A percentile compares a stretch with the other conserved stretches of the same genome.
These are phyloP conservation scores for Amblyopsis rosae DNA, from an alignment of 2,113 vertebrate species.

Conservation along the genomic window DNA sequence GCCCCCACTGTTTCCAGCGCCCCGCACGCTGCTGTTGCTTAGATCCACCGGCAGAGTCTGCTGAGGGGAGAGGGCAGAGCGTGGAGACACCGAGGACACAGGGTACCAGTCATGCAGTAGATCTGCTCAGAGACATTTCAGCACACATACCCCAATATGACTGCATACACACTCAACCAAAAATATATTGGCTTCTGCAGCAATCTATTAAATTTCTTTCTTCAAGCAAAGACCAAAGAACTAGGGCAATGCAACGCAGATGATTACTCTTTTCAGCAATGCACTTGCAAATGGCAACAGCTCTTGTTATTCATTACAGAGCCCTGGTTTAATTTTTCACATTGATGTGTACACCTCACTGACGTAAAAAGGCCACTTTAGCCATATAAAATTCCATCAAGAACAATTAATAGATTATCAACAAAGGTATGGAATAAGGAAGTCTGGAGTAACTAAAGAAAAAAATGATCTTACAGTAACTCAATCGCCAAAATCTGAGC, in stretches of 20 bases:
- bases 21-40: slow-evolving; percentile 89
- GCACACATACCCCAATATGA: not conserved
- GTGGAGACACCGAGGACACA: not conserved
- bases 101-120: not conserved
- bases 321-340: too few species aligned
- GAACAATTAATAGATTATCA: too few species aligned
- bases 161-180: not conserved
- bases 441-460: not conserved
- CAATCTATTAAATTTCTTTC: not conserved
- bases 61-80: slow-evolving; percentile 56
- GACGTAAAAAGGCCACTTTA: too few species aligned
- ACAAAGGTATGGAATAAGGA: not conserved
- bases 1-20: slow-evolving; percentile 78
- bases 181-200: not conserved
- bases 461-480: slow-evolving; percentile 26
- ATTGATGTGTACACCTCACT: too few species aligned
- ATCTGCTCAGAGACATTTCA: not conserved
- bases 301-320: too few species aligned
- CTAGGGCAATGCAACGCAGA: too few species aligned
- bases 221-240: not conserved
- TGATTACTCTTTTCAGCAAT: too few species aligned
- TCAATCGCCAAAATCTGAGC: slow-evolving; percentile 20
- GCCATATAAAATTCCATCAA: too few species aligned
- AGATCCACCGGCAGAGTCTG: slow-evolving; percentile 96
- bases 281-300: too few species aligned